Evolutionary conservation across 2,888 invertebrate species (phyloP).

Genomic region (Ennomos fuscantarius): DNA sequence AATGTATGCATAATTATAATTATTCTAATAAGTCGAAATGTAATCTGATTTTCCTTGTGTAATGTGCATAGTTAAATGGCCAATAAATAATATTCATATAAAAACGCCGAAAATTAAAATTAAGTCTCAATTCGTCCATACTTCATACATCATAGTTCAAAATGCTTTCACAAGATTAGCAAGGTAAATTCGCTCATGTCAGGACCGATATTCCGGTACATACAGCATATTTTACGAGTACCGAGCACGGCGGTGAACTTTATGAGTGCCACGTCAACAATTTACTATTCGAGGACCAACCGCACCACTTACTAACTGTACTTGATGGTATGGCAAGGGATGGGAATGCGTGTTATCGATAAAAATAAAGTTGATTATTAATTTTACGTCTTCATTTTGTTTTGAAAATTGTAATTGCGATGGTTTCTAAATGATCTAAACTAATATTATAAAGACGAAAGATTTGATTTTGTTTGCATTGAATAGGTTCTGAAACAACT

Average conservation of each 20-base stretch:
- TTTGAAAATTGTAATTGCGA: no score
- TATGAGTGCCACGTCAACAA: conserved; percentile 50
- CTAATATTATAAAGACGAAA: no score
- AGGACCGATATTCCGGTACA: conserved; percentile 27
- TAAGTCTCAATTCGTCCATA: conserved; percentile 8
- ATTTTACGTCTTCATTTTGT: background rate
- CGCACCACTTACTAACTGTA: conserved; percentile 52
- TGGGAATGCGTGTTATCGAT: conserved; percentile 17
- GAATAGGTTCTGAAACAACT: no score
- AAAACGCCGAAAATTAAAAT: no score
- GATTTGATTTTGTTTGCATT: no score
- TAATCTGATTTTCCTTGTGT: no score
- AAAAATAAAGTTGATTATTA: conserved; percentile 5
- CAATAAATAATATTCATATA: no score
- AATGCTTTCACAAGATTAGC: conserved; percentile 36
- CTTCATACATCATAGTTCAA: conserved; percentile 24
- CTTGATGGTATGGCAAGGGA: conserved; percentile 29
- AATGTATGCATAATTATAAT: no score
- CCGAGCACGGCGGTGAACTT: conserved; percentile 47
- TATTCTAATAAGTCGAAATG: no score
- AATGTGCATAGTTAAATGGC: no score
- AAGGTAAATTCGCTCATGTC: conserved; percentile 31
- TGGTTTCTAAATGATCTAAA: no score
- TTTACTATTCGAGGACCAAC: conserved; percentile 50
- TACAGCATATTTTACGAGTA: conserved; percentile 50